Percentiles rank a stretch among this genome's conserved stretches.
Conservation (phyloP, 2,888 invertebrate species). For the Steinernema scapterisci region DNA sequence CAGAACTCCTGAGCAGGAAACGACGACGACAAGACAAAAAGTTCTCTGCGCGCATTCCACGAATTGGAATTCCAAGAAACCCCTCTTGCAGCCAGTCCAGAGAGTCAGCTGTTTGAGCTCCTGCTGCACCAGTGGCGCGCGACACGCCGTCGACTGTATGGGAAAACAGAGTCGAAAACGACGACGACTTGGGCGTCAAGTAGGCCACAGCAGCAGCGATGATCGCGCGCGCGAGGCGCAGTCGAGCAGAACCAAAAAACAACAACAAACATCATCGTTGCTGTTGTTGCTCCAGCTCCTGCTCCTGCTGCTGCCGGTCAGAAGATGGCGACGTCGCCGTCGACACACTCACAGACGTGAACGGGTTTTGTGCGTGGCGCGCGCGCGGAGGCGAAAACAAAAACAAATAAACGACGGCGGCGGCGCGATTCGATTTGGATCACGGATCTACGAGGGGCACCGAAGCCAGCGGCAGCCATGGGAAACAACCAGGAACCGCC, state of each 20-base stretch:
- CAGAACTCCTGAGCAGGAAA: too few species aligned
- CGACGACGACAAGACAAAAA: too few species aligned
- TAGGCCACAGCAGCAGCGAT: conserved; percentile 27
- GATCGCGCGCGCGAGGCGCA: conserved; percentile 9
- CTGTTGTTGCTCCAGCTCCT: too few species aligned
- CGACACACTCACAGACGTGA: conserved; percentile 17
- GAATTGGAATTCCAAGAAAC: too few species aligned
- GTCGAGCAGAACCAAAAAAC: conserved; percentile 29
- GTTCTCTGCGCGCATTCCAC: too few species aligned
- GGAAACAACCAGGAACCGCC: too few species aligned
- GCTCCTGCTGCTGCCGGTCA: too few species aligned
- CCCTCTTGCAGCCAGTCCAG: too few species aligned
- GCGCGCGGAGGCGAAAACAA: conserved; percentile 15
- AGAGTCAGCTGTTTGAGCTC: too few species aligned
- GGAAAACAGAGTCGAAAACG: conserved; percentile 16
- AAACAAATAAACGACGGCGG: conserved; percentile 31
- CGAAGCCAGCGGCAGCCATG: not conserved
- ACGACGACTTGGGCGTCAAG: not conserved
- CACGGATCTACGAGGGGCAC: conserved; percentile 7
- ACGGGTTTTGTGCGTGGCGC: conserved; percentile 18
- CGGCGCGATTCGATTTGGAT: conserved; percentile 27
- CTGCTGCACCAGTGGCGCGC: not conserved
- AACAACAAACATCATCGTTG: conserved; percentile 27
- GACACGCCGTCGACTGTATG: not conserved
- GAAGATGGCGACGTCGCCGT: too few species aligned